Conservation (phyloP, 1,140 invertebrate species). For the Aphelenchoides fujianensis region DNA sequence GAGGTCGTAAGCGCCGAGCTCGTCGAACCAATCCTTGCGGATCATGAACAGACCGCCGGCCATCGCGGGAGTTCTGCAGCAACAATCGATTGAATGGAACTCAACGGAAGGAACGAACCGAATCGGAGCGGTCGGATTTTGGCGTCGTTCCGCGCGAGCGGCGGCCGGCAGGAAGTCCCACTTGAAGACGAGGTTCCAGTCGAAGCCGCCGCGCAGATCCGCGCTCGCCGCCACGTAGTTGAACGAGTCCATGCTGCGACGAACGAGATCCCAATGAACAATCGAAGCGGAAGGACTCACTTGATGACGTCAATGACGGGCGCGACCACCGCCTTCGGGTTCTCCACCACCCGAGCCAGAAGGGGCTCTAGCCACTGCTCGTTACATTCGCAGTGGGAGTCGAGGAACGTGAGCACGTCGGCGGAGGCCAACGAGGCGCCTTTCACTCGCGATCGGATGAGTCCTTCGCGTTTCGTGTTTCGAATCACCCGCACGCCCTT, state of each 20-base stretch:
- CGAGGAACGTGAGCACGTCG: not conserved
- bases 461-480: conserved; percentile 82
- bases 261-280: too few relatives aligned
- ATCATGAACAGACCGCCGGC: conserved; percentile 87
- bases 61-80: conserved; percentile 59
- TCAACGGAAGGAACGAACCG: conserved; percentile 32
- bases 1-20: conserved; percentile 87
- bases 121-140: conserved; percentile 66
- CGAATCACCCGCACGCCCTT: conserved; percentile 85
- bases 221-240: conserved; percentile 68
- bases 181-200: conserved; percentile 70
- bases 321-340: conserved; percentile 66
- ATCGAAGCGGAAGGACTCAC: too few relatives aligned
- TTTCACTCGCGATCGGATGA: conserved; percentile 66
- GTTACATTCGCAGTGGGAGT: conserved; percentile 65
- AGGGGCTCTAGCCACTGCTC: conserved; percentile 66
- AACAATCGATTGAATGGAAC: conserved; percentile 11
- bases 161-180: conserved; percentile 67
- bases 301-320: conserved; percentile 70
- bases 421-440: conserved; percentile 59
- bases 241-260: conserved; percentile 67
- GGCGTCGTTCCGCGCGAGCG: conserved; percentile 63
- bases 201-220: conserved; percentile 68
- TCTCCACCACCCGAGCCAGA: conserved; percentile 64
- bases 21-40: conserved; percentile 82